A percentile compares a stretch with the other conserved stretches of the same genome.
phyloP scores from a whole-genome alignment of 2,888 invertebrate genomes.

The Perizoma affinitatum region DNA sequence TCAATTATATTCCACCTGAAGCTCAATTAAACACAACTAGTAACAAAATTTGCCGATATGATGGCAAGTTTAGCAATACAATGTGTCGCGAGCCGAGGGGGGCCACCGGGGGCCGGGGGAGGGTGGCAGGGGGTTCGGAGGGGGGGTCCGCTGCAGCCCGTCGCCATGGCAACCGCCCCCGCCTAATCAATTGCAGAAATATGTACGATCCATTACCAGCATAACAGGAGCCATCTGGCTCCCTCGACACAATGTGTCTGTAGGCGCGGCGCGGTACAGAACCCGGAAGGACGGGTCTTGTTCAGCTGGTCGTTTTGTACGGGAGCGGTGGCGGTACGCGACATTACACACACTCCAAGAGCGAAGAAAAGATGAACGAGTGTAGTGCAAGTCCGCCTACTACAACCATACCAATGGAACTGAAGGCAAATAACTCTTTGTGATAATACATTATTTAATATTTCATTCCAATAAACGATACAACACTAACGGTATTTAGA shows the following conservation, averaged over 20 bases:
- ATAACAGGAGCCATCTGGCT: constrained; percentile 43
- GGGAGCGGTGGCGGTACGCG: constrained; percentile 61
- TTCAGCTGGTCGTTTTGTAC: constrained; percentile 54
- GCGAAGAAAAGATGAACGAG: constrained; percentile 75
- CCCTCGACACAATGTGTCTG: constrained; percentile 38
- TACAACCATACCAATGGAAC: constrained; percentile 24
- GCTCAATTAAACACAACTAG: constrained; percentile 18
- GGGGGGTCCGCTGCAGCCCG: constrained; percentile 53
- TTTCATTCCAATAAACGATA: constrained; percentile 21
- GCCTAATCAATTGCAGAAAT: constrained; percentile 85
- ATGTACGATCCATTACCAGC: constrained; percentile 76
- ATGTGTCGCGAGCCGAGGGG: constrained; percentile 47
- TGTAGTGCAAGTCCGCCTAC: constrained; percentile 43
- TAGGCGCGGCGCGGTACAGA: constrained; percentile 38
- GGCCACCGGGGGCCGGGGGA: constrained; percentile 23
- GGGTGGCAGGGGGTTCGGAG: constrained; percentile 33
- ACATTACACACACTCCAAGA: constrained; percentile 54
- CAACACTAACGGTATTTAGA: too few species aligned
- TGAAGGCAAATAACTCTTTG: constrained; percentile 28
- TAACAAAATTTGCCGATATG: constrained; percentile 39
- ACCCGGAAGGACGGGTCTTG: constrained; percentile 44
- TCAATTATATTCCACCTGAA: not conserved
- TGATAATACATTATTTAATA: constrained; percentile 32
- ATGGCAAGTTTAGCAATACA: constrained; percentile 50
- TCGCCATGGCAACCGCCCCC: constrained; percentile 80